Conservation (phyloP, 2,797 vertebrate species). For the Molossus molossus region DNA sequence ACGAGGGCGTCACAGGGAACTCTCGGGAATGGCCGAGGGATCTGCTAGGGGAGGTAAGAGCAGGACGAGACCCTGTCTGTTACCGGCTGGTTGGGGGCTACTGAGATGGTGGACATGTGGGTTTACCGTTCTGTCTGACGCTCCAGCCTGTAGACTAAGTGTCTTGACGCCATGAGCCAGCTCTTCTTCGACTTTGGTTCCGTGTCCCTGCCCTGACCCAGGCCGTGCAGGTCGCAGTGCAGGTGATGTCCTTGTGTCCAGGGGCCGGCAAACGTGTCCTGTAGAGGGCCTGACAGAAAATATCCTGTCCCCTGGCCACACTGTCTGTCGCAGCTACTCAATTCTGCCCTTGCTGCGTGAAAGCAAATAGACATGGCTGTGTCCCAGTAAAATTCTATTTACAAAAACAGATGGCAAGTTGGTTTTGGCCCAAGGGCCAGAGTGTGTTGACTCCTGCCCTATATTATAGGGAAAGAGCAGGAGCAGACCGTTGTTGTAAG, state of each 20-base stretch:
- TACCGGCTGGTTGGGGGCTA: neutral
- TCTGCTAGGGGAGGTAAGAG: rapidly evolving
- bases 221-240: neutral
- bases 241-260: neutral
- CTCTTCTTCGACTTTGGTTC: neutral
- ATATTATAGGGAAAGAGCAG: neutral
- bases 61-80: neutral
- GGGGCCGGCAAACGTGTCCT: neutral
- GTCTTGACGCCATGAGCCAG: neutral
- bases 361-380: neutral
- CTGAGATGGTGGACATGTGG: neutral
- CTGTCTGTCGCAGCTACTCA: too few species aligned
- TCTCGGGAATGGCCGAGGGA: neutral
- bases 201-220: neutral
- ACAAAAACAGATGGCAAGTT: neutral
- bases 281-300: neutral
- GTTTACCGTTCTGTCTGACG: neutral
- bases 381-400: constrained; percentile 46
- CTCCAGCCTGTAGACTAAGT: neutral
- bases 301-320: neutral
- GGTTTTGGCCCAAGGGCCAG: neutral
- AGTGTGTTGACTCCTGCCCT: neutral
- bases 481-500: neutral
- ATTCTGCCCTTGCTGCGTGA: neutral
- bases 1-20: neutral